Base-by-base conservation (phyloP, 2,797 vertebrate species). In the Pristis pectinata region DNA sequence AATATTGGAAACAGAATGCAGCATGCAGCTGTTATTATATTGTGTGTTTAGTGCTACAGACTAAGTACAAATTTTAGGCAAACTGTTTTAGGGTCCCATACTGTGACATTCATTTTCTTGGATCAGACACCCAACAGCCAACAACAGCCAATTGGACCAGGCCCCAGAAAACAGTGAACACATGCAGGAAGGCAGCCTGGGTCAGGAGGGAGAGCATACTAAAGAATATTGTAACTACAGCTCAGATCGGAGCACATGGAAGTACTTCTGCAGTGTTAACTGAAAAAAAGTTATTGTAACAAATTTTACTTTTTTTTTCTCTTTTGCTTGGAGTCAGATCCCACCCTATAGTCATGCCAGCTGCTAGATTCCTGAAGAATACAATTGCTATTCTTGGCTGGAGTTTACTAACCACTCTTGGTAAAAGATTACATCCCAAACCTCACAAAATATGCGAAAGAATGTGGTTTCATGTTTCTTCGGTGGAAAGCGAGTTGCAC, bases 391-490 rank as follows among this genome's bases (percentile, higher is more conserved):
- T 67, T 67, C 61, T 91, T 91, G 87, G 87, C 87, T 37, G 7
- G 17, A 0, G 0, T n/a, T 2, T 37, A 2, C 2, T 1, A 91
- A 91, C 61, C 61, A 91, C n/a, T 41, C 49, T 91, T 67, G 61
- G 59, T 91, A 91, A 91, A 91, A 19, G 61, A 11, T 91, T 37
- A 67, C 87, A 91, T 24, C 61, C 87, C 87, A 91, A 91, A 67
- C 87, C 87, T 24, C 56, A 89, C n/a, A 67, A 91, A 91, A 37
- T 67, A 91, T 87, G 61, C 91, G 22, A 91, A 91, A 61, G 87
- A 91, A 67, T 91, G 59, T 27, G 19, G 87, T 91, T 91, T 91
- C 61, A 67, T 91, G 61, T 91, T 91, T 91, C 91, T 37, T 91
- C 61, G 91, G 19, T 91, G 87, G n/a, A 91, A 91, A 27, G 3